A percentile compares a stretch with the other conserved stretches of the same genome.
phyloP scores from a whole-genome alignment of 2,113 vertebrate genomes.

The Cinclus mexicanus region DNA sequence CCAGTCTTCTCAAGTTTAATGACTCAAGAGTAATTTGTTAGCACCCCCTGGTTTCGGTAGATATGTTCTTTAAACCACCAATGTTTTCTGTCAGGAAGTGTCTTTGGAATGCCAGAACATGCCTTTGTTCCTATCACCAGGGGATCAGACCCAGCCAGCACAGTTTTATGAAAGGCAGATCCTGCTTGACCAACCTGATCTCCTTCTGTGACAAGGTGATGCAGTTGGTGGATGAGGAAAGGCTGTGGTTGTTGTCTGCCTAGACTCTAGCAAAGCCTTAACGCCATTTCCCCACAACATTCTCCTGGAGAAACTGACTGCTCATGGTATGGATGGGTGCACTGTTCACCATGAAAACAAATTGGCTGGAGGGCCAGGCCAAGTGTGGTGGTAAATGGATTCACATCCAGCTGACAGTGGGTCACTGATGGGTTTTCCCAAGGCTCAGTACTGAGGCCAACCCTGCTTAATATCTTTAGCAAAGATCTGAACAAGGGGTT shows the following conservation, averaged over 20 bases:
- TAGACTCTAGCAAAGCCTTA: neutral
- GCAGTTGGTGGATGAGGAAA: neutral
- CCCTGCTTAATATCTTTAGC: neutral
- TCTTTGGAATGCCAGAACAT: neutral
- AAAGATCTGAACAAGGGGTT: neutral
- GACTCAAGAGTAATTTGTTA: neutral
- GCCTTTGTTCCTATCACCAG: neutral
- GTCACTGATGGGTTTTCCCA: neutral
- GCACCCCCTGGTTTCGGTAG: neutral
- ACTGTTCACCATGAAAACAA: neutral
- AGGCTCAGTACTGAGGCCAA: neutral
- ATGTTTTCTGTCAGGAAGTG: neutral
- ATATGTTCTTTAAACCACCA: neutral
- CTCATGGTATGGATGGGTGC: neutral
- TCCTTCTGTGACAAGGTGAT: neutral
- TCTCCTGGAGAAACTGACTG: neutral
- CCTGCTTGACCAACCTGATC: neutral
- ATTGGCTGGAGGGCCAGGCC: neutral
- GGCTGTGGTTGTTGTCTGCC: neutral
- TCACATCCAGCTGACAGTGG: fast-evolving
- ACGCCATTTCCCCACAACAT: neutral
- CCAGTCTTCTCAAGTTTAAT: neutral
- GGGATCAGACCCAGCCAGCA: neutral
- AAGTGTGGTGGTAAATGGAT: neutral
- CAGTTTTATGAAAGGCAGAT: neutral